Evolutionary conservation across 2,888 invertebrate genomes (phyloP), one percentile per base, ranked within the genome.

Genomic region (Drosophila ochracea): DNA sequence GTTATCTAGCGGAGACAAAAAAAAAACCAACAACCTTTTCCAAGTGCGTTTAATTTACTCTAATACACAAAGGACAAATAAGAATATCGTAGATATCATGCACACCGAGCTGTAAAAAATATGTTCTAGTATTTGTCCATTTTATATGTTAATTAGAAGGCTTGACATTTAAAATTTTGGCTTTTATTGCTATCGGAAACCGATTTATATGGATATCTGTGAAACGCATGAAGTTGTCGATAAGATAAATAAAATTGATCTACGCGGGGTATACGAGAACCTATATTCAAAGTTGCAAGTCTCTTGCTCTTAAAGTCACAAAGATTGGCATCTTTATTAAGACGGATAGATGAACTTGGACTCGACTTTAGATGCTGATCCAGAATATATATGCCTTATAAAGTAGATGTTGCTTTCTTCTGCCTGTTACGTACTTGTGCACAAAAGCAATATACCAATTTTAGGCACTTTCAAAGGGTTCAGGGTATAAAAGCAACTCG

Each of bases 1-100:
- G 92, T 92, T 92, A 92, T 87, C 91, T 92, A 92, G 92, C 83
- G 89, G 89, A 84, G 87, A 84, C 80, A 78, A 82, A 79, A 73
- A 81, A 73, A 73, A 71, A 70, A 21, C 30, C 25, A 35, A 37
- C 19, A 7, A n/a, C 30, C 57, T n/a, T 13, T 6, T 1, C 30
- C 13, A n/a, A n/a, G 5, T 30, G 73, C 21, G 50, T 78, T 79
- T 81, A n/a, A 66, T 79, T 79, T 66, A 37, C 4, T 13, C n/a
- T 30, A 30, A 28, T n/a, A 33, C 33, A 19, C 6, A 13, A 31
- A 2, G 10, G 21, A 28, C 16, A 28, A 19, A 28, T 37, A 1
- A 13, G 21, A 28, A 30, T 4, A 52, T 28, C 5, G 19, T 19
- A 50, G 19, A 28, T 28, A 10, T 47, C 21, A 19, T 30, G 19